Base-by-base conservation (phyloP, 2,113 vertebrate species). In the Narcine bancroftii region DNA sequence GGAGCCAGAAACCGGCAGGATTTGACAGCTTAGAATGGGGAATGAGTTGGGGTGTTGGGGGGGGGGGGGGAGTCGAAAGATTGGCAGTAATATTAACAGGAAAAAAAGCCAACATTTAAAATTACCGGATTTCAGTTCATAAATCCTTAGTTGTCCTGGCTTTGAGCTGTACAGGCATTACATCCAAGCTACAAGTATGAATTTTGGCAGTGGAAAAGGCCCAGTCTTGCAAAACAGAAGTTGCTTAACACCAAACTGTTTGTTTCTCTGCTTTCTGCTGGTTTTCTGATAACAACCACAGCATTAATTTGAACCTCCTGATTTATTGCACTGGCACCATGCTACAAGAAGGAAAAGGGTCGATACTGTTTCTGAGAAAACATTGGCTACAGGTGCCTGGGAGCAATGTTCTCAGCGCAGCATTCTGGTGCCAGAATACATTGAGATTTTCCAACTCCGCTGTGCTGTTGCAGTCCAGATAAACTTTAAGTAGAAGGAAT, bases 161-260 rank as follows among this genome's bases (percentile, higher is more conserved):
- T 85, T 6, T 36, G 33, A 36, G 21, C 36, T 36, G 81, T n/a
- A 21, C 33, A 87, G 53, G n/a, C 53, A 60, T 87, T 60, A 87
- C 53, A 85, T 85, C 50, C 36, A 11, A 85, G 5, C 33, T 13
- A n/a, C 81, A 60, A 21, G 50, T 60, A 36, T 60, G 81, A 87
- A 63, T 33, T 87, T 60, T 87, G 81, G 81, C 81, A 87, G n/a
- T 0, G 81, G 81, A 87, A 19, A 60, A 36, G 53, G 33, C 53
- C 33, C n/a, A 87, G 60, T 87, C 53, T 36, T 6, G 81, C 53
- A 87, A 87, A 87, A 87, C 81, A 85, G 81, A 53, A 85, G 81
- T 85, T 85, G 17, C 50, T 85, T 60, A 56, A 85, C 81, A 63
- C 4, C 56, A 87, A 60, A 60, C 17, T 87, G 81, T 63, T 87